A percentile compares a stretch with the other conserved stretches of the same genome.
phyloP scores from a whole-genome alignment of 2,888 invertebrate genomes.

The Oscheius sp. region DNA sequence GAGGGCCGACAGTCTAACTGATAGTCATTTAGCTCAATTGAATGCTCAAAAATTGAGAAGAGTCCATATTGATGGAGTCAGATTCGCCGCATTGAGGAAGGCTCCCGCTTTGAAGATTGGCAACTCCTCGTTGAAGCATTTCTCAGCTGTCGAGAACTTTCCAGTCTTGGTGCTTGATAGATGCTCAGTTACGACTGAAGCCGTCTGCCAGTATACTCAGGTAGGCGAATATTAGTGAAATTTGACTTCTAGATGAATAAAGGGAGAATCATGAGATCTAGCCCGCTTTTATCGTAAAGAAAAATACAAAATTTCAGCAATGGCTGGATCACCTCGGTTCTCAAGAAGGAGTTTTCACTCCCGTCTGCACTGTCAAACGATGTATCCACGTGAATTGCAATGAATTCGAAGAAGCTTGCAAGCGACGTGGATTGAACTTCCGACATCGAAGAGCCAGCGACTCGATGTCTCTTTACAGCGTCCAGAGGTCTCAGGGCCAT shows the following conservation, averaged over 20 bases:
- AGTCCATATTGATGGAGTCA: conserved; percentile 45
- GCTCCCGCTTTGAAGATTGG: conserved; percentile 37
- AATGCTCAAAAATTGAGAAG: conserved; percentile 35
- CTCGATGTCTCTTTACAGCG: conserved; percentile 44
- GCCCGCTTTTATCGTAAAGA: background rate
- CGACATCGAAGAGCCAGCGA: conserved; percentile 44
- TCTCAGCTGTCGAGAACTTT: conserved; percentile 37
- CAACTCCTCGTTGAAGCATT: conserved; percentile 35
- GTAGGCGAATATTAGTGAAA: conserved; percentile 8
- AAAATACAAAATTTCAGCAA: conserved; percentile 4
- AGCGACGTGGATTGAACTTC: conserved; percentile 42
- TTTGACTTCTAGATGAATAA: background rate
- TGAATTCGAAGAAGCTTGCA: conserved; percentile 43
- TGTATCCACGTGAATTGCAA: conserved; percentile 46
- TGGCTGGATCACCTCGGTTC: conserved; percentile 8
- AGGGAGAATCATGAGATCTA: background rate
- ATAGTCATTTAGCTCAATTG: conserved; percentile 44
- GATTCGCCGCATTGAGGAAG: conserved; percentile 26
- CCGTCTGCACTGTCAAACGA: conserved; percentile 40
- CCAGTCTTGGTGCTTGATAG: conserved; percentile 47
- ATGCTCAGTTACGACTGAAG: conserved; percentile 46
- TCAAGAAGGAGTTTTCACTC: background rate
- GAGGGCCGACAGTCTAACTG: conserved; percentile 41
- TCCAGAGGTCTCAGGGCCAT: conserved; percentile 31
- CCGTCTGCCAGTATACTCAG: conserved; percentile 46